Evolutionary conservation across 2,888 invertebrate species (phyloP).

Genomic region (Brachypalpus laphriformis): DNA sequence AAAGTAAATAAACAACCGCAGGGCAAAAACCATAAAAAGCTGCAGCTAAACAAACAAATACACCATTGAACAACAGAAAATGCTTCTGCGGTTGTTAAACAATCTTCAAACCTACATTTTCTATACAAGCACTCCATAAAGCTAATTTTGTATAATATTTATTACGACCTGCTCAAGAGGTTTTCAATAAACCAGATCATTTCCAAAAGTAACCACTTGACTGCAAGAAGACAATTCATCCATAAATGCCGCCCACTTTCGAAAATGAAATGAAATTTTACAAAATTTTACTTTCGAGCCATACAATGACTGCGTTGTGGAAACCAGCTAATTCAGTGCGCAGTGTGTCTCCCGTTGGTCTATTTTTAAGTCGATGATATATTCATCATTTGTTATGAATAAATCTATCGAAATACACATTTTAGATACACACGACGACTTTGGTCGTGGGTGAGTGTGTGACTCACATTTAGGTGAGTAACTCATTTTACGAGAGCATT

Average conservation of each 20-base stretch:
- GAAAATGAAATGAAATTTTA: background rate
- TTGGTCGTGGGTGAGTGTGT: slow-evolving; percentile 2
- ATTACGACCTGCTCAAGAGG: slow-evolving; percentile 3
- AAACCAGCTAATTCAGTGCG: background rate
- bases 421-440: background rate
- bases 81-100: background rate
- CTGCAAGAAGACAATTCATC: background rate
- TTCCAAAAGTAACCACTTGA: slow-evolving; percentile 26
- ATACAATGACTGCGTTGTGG: background rate
- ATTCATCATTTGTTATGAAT: slow-evolving; percentile 24
- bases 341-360: background rate
- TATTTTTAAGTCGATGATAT: slow-evolving; percentile 6
- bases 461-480: background rate
- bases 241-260: background rate
- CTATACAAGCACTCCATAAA: background rate
- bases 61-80: background rate
- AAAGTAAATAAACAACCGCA: background rate
- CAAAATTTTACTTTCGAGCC: background rate
- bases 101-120: background rate
- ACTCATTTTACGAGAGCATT: background rate
- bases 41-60: background rate
- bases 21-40: background rate
- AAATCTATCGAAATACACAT: slow-evolving; percentile 21
- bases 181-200: slow-evolving; percentile 23
- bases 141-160: background rate